Percentiles rank a stretch among this genome's conserved stretches.
Conservation (phyloP, 2,113 vertebrate genomes). For the Pterocles gutturalis region DNA sequence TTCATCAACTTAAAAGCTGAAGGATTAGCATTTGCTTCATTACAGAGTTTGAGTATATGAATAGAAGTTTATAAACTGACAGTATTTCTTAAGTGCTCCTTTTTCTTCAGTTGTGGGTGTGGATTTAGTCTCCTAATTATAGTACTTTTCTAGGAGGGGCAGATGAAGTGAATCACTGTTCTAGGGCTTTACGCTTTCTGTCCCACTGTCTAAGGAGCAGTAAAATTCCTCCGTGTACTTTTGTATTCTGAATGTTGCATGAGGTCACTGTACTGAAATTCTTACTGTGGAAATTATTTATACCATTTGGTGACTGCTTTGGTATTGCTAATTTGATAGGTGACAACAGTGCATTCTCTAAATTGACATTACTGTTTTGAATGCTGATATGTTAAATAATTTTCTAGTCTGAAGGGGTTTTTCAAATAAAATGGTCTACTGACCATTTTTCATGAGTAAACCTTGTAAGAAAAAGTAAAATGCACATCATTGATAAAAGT, state of each 20-base stretch:
- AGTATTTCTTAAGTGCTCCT: constrained; percentile 1
- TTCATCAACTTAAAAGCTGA: constrained; percentile 27
- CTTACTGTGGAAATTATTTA: not conserved
- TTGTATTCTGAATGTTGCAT: not conserved
- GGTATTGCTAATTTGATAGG: not conserved
- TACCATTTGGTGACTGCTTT: not conserved
- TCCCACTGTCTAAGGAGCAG: constrained; percentile 15
- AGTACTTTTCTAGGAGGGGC: constrained; percentile 43
- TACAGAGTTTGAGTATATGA: not conserved
- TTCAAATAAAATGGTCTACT: not conserved
- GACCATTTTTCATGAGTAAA: not conserved
- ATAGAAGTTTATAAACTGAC: constrained; percentile 41
- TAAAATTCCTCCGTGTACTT: constrained; percentile 1
- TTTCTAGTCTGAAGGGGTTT: not conserved
- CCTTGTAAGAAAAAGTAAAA: not conserved
- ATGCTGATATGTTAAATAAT: not conserved
- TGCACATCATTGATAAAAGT: not conserved
- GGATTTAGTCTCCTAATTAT: constrained; percentile 45
- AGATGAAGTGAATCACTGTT: constrained; percentile 43
- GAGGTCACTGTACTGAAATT: not conserved
- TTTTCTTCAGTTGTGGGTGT: constrained; percentile 27
- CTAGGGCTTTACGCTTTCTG: constrained; percentile 5
- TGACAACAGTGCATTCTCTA: not conserved
- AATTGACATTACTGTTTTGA: not conserved
- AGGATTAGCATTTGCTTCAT: constrained; percentile 40